Conservation (phyloP, 2,797 vertebrate species). For the Oreortyx pictus region DNA sequence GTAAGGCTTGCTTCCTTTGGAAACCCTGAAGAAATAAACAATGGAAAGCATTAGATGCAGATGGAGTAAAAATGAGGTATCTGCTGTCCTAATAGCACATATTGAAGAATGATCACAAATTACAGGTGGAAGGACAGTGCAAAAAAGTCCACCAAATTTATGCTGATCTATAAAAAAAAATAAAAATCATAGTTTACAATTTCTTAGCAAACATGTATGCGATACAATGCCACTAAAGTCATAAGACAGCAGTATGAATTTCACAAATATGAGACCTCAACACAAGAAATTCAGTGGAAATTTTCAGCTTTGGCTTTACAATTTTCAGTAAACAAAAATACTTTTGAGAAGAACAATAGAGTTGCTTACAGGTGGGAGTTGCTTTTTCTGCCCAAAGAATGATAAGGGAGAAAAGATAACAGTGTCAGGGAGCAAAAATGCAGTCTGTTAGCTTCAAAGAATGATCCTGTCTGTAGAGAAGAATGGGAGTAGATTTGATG, state of each 20-base stretch:
- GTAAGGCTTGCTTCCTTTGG: background rate
- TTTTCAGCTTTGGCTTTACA: background rate
- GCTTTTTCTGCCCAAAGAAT: background rate
- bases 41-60: background rate
- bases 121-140: background rate
- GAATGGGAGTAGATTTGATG: background rate
- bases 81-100: background rate
- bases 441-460: background rate
- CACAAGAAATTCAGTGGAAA: background rate
- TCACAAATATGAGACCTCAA: background rate
- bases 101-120: background rate
- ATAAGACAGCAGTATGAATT: background rate
- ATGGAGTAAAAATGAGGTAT: background rate
- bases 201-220: background rate
- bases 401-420: background rate
- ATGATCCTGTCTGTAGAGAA: background rate
- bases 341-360: background rate
- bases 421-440: background rate
- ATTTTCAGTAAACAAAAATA: background rate
- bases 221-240: background rate
- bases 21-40: conserved; percentile 36
- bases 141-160: background rate
- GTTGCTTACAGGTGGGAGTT: background rate
- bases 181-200: background rate
- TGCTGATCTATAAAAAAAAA: background rate